phyloP scores from a whole-genome alignment of 2,113 vertebrate species.

The Lanius ludovicianus region DNA sequence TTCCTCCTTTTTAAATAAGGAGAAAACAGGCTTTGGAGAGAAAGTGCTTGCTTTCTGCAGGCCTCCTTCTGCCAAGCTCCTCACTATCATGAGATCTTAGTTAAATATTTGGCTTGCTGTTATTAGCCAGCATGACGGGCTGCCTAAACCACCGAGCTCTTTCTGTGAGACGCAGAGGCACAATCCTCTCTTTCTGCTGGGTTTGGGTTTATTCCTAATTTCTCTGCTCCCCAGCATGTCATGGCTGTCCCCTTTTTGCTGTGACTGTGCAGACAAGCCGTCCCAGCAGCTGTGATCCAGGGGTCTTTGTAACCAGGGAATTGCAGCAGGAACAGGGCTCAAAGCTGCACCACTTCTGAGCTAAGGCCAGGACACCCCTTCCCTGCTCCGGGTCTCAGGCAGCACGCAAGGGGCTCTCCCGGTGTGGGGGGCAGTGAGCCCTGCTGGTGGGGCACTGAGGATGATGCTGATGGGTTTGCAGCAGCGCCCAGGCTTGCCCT shows the following conservation, averaged over 20 bases:
- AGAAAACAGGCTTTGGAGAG: slow-evolving; percentile 12
- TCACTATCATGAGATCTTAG: neutral
- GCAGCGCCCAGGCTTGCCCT: neutral
- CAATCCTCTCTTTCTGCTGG: neutral
- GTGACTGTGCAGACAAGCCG: rapidly evolving
- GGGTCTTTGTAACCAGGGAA: neutral
- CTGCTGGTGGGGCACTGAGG: neutral
- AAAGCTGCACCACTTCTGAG: neutral
- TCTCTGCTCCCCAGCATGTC: neutral
- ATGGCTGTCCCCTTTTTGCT: rapidly evolving
- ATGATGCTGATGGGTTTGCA: neutral
- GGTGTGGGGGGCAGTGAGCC: rapidly evolving
- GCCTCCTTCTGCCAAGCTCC: neutral
- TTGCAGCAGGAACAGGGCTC: neutral
- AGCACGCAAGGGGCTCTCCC: neutral
- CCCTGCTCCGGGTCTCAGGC: neutral
- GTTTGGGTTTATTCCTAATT: neutral
- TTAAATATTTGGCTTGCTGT: slow-evolving; percentile 16
- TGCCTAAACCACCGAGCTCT: neutral
- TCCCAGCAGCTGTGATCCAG: neutral
- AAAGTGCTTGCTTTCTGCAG: neutral
- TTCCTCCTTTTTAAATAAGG: slow-evolving; percentile 51
- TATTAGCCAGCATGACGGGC: neutral
- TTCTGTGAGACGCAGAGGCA: neutral
- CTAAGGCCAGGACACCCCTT: neutral